Conservation (phyloP, 1,140 invertebrate genomes). For the Hyles vespertilio region DNA sequence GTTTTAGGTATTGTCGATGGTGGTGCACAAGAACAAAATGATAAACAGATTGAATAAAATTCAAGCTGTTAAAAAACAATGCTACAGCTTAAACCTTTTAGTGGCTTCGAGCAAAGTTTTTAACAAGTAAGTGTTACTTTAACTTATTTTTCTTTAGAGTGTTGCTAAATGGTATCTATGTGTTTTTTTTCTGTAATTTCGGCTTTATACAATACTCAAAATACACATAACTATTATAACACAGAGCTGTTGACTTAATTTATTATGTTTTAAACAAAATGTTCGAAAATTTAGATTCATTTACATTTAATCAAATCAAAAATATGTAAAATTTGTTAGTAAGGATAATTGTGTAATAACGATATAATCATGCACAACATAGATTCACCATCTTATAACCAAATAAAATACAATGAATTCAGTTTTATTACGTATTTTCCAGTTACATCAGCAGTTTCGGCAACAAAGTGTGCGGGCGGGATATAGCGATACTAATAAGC, state of each 20-base stretch:
- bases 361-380: background rate
- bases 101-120: constrained; percentile 74
- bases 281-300: too few relatives aligned
- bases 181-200: too few relatives aligned
- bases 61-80: constrained; percentile 72
- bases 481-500: constrained; percentile 66
- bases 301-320: too few relatives aligned
- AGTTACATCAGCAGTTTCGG: constrained; percentile 76
- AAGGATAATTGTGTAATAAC: background rate
- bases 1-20: constrained; percentile 68
- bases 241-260: too few relatives aligned
- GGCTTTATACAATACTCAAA: too few relatives aligned
- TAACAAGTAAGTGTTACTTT: constrained; percentile 64
- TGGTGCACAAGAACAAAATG: constrained; percentile 78
- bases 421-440: constrained; percentile 11
- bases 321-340: background rate
- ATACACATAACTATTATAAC: too few relatives aligned
- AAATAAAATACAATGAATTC: constrained; percentile 6
- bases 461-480: constrained; percentile 75
- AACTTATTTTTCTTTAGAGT: too few relatives aligned
- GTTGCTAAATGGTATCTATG: background rate
- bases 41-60: constrained; percentile 72
- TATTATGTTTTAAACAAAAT: too few relatives aligned
- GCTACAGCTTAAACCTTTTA: constrained; percentile 76
- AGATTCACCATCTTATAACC: background rate